phyloP scores from a whole-genome alignment of 2,797 vertebrate genomes.

The Selene dorsalis region DNA sequence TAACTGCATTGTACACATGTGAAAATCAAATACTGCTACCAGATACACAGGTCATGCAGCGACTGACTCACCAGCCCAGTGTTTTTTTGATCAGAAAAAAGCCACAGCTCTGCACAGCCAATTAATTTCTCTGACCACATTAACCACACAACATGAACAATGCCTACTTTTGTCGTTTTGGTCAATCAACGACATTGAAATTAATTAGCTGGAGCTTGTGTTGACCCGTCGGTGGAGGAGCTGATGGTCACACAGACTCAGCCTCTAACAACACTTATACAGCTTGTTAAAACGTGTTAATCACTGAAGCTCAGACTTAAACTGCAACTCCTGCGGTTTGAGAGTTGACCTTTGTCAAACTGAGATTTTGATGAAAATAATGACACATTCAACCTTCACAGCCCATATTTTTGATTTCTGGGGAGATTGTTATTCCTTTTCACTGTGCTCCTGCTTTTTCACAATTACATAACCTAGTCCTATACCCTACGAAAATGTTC shows the following conservation, averaged over 20 bases:
- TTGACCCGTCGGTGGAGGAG: not conserved
- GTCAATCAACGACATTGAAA: not conserved
- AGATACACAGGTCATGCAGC: not conserved
- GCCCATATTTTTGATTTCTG: not conserved
- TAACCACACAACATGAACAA: not conserved
- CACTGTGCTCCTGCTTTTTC: not conserved
- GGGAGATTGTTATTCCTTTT: not conserved
- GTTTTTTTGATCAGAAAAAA: not conserved
- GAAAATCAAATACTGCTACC: not conserved
- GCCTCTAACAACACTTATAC: not conserved
- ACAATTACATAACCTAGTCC: not conserved
- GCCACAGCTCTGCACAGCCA: not conserved
- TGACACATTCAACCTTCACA: not conserved
- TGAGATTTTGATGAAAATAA: not conserved
- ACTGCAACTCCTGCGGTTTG: not conserved
- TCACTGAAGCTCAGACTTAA: not conserved
- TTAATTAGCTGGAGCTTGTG: not conserved
- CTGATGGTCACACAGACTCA: not conserved
- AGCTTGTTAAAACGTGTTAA: constrained; percentile 8
- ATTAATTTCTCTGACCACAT: not conserved
- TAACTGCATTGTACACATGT: not conserved
- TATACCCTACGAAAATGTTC: not conserved
- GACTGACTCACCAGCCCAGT: not conserved
- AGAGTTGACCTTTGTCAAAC: not conserved
- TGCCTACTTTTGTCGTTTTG: not conserved